Percentiles rank a stretch among this genome's conserved stretches.
phyloP scores from a whole-genome alignment of 2,797 vertebrate species.

The Notamacropus eugenii region DNA sequence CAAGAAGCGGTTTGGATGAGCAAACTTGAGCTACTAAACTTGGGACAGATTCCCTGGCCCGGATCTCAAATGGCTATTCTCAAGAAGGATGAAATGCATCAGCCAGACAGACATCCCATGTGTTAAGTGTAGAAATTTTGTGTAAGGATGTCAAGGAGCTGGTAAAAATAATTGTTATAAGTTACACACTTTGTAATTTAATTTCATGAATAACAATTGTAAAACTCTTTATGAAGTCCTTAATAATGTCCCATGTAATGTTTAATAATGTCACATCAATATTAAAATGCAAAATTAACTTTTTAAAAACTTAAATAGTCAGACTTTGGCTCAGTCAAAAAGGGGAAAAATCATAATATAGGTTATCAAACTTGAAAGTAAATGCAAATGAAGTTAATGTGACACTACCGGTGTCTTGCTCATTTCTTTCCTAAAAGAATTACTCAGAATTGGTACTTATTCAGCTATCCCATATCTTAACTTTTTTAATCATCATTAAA shows the following conservation, averaged over 20 bases:
- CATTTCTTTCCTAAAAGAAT: slow-evolving; percentile 24
- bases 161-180: not conserved
- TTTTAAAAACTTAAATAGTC: not conserved
- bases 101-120: not conserved
- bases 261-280: not conserved
- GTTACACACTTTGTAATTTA: slow-evolving; percentile 1
- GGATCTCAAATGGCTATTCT: not conserved
- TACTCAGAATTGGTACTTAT: slow-evolving; percentile 17
- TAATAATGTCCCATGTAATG: not conserved
- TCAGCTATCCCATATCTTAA: not conserved
- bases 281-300: slow-evolving; percentile 25
- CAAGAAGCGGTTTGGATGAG: not conserved
- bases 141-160: not conserved
- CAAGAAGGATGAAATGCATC: not conserved
- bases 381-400: not conserved
- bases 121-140: not conserved
- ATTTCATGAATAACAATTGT: slow-evolving; percentile 17
- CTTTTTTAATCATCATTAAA: slow-evolving; percentile 1
- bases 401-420: not conserved
- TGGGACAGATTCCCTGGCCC: not conserved
- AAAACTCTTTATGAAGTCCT: slow-evolving; percentile 19
- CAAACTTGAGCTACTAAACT: not conserved
- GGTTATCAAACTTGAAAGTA: slow-evolving; percentile 33
- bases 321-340: not conserved
- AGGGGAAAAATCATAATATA: not conserved